These are phyloP conservation scores for Cebus imitator DNA, from an alignment of 2,113 vertebrate genomes.

Conservation along the genomic window DNA sequence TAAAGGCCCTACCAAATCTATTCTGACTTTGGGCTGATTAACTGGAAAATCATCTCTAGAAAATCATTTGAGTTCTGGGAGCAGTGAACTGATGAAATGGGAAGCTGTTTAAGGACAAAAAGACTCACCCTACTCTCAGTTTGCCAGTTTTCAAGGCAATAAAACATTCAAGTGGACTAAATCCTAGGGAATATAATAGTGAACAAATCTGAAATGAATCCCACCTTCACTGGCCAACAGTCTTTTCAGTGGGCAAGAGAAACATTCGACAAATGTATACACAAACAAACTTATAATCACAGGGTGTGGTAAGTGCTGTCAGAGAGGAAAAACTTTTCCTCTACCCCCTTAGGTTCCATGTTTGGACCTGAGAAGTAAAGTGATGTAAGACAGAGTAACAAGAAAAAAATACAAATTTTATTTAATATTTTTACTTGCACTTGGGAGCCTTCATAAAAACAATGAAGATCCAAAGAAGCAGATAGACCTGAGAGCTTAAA, in stretches of 20 bases:
- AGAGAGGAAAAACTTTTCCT: neutral
- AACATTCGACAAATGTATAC: neutral
- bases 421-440: neutral
- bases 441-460: neutral
- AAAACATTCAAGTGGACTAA: neutral
- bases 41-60: neutral
- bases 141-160: conserved; percentile 38
- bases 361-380: neutral
- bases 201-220: neutral
- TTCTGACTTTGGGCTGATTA: neutral
- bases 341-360: neutral
- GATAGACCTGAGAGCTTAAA: neutral
- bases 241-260: neutral
- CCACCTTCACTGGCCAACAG: neutral
- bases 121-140: neutral
- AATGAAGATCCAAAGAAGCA: neutral
- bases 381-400: neutral
- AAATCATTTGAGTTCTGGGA: neutral
- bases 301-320: neutral
- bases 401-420: neutral
- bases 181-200: neutral
- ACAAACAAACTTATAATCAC: neutral
- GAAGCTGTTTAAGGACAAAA: neutral
- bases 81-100: neutral
- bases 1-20: neutral